Base-by-base conservation (phyloP, 2,797 vertebrate genomes). In the Agapornis canus region DNA sequence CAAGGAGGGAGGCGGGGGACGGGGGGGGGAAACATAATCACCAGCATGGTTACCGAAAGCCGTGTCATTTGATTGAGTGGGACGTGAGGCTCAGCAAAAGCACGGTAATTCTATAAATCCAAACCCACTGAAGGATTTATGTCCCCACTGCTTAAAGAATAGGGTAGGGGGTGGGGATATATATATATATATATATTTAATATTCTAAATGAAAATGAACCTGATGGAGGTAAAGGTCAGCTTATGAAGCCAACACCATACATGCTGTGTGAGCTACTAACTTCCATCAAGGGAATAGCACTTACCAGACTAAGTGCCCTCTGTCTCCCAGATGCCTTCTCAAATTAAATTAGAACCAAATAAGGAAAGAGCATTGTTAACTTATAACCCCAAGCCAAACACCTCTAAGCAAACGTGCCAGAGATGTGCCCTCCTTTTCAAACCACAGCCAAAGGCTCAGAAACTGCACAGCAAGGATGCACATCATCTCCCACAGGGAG, bases 51-150 rank as follows among this genome's bases (percentile, higher is more conserved):
- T 72, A 40, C 73, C 2, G 1, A 64, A 81, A 85, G 83, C 83
- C 3, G 2, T 75, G 64, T 71, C 85, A 86, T 83, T 89, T 91
- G 94, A 86, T 15, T 66, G 79, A 85, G 89, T 21, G 70, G 66
- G 69, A 81, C 6, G 2, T 3, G 6, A 84, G 83, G 76, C 94
- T 95, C 88, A 94, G 90, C 81, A 87, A 92, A 87, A 92, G 76
- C 65, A 7, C 47, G n/a, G 70, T 94, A 86, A 87, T 95, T 88
- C 82, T 56, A 45, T 71, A 94, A 93, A 95, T 89, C 93, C 90
- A 79, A 83, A 88, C 70, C 68, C 0, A 4, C 66, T 5, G 4
- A 64, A 77, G 77, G 90, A 94, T 94, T 96, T 89, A 92, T 0
- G 2, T 69, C 78, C 83, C 52, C 2, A 0, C 64, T 59, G 68